Base-by-base conservation (phyloP, 2,113 vertebrate genomes). In the Spea bombifrons region DNA sequence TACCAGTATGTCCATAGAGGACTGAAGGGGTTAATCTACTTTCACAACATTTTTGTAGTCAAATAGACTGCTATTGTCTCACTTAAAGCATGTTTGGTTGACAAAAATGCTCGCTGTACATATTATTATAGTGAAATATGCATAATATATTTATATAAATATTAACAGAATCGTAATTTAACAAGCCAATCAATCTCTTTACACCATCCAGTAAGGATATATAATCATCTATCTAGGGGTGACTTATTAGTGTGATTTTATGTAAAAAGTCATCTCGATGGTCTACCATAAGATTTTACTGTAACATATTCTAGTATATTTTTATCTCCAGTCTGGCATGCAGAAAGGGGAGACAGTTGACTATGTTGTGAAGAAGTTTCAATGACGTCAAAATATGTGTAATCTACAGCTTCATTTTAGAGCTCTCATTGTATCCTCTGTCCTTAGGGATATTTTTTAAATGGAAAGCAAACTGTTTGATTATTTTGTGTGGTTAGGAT, bases 401-500 rank as follows among this genome's bases (percentile, higher is more conserved):
- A 55, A 7, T 67, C 9, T 43, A 50, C 57, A 16, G 7, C 50
- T 79, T n/a, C 3, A 4, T 66, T 47, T 79, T 66, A 79, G 76
- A 73, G 16, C 69, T 70, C 17, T 43, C 76, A 80, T 74, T 80
- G 78, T 80, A 71, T 59, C 74, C 65, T 43, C 46, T 44, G 16
- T 59, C 52, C 66, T 80, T 17, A 16, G 64, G 71, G 71, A 66
- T 5, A n/a, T 16, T 12, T 59, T 72, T 73, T 65, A 47, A 30
- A 5, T 15, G 50, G 49, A 44, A 73, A 47, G 70, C 67, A 15
- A 10, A 45, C 43, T 15, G 63, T 73, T 73, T 80, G 78, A 57
- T 80, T 80, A 80, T 74, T 74, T 80, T 68, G 45, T n/a, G 71
- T 68, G 78, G 78, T 74, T 61, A 68, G 15, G 46, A 55, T 49